Evolutionary conservation across 2,113 vertebrate genomes (phyloP).

Genomic region (Neogale vison): DNA sequence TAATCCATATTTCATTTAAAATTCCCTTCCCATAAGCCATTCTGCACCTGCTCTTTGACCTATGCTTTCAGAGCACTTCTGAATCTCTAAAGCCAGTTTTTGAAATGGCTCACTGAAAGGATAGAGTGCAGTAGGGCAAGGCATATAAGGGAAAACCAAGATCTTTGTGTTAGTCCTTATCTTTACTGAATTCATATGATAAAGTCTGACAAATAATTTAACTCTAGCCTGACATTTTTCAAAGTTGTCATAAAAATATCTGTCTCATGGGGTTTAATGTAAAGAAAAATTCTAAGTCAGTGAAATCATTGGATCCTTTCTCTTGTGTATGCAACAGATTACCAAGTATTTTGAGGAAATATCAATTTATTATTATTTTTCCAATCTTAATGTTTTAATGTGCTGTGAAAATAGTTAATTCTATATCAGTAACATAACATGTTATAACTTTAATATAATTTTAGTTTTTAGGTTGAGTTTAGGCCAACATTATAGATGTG

Average conservation of each 20-base stretch:
- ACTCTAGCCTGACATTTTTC: neutral
- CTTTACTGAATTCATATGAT: neutral
- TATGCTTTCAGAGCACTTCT: neutral
- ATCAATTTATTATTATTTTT: neutral
- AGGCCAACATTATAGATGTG: neutral
- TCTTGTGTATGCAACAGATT: neutral
- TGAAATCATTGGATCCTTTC: neutral
- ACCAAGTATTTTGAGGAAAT: neutral
- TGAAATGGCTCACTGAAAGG: neutral
- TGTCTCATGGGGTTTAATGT: neutral
- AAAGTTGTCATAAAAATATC: neutral
- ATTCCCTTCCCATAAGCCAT: neutral
- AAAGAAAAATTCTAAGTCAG: neutral
- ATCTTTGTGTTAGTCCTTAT: neutral
- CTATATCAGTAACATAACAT: neutral
- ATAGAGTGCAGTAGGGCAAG: neutral
- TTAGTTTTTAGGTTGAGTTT: neutral
- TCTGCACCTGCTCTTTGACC: neutral
- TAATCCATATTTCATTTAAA: neutral
- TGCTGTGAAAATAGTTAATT: neutral
- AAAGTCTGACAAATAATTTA: slow-evolving; percentile 27
- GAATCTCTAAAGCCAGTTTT: neutral
- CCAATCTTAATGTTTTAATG: neutral
- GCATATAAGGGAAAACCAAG: neutral
- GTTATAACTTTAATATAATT: neutral